Evolutionary conservation across 2,797 vertebrate species (phyloP).

Genomic region (Spatula versicolor): DNA sequence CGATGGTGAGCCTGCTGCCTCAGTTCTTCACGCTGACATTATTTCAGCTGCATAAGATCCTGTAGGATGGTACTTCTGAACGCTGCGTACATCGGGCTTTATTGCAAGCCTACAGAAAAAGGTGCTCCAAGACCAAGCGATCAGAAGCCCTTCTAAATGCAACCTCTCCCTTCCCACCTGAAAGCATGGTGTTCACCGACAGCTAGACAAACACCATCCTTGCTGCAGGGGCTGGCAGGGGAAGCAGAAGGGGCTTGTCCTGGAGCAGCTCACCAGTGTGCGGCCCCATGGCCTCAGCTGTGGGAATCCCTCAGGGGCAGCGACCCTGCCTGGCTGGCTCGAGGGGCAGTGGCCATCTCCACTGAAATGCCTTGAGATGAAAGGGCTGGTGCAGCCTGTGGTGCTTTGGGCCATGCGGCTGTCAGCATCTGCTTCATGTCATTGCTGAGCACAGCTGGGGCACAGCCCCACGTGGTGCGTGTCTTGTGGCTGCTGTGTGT

Average conservation of each 20-base stretch:
- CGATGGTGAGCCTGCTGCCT: too few relatives aligned
- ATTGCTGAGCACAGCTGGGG: too few relatives aligned
- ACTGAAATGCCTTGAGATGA: neutral
- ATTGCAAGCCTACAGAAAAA: neutral
- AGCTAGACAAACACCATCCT: neutral
- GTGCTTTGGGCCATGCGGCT: neutral
- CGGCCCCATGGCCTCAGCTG: neutral
- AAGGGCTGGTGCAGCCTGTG: neutral
- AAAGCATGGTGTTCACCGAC: neutral
- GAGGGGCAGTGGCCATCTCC: neutral
- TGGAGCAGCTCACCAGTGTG: neutral
- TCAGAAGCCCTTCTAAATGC: neutral
- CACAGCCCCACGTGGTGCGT: too few relatives aligned
- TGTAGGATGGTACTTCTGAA: neutral
- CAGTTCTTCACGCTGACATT: neutral
- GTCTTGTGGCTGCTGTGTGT: neutral
- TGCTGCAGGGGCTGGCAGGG: neutral
- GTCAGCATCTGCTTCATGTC: neutral
- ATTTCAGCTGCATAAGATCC: neutral
- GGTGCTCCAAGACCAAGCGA: neutral
- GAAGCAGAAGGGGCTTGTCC: accelerated
- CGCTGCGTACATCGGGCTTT: neutral
- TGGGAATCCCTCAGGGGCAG: neutral
- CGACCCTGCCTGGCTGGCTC: neutral
- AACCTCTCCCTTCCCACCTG: neutral